A percentile compares a stretch with the other conserved stretches of the same genome.
phyloP scores from a whole-genome alignment of 37 sponge, comb jelly and placozoan species.

The Tethya wilhelma region DNA sequence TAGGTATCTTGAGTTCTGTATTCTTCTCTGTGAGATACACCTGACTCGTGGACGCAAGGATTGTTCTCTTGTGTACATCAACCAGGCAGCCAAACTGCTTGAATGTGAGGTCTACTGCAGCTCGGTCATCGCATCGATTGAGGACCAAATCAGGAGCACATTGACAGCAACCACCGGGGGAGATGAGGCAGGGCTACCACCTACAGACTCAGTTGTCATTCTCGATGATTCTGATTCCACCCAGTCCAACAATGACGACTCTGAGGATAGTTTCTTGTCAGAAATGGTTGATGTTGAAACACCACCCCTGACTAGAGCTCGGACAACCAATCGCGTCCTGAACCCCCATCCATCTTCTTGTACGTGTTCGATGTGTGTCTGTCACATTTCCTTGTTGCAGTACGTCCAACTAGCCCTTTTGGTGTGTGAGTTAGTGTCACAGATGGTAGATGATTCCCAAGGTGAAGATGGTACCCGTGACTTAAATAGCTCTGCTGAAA shows the following conservation, averaged over 20 bases:
- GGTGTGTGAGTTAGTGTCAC: no score
- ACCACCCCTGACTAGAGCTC: not conserved
- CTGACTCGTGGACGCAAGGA: not conserved
- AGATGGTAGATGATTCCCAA: no score
- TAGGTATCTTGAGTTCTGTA: slow-evolving; percentile 34
- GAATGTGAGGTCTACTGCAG: not conserved
- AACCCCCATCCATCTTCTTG: not conserved
- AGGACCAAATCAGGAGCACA: no score
- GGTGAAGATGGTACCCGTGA: no score
- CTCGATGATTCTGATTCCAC: no score
- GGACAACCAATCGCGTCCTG: not conserved
- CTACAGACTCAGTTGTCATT: no score
- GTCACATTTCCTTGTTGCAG: not conserved
- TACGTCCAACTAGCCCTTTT: not conserved
- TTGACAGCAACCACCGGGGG: no score
- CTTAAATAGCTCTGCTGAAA: no score
- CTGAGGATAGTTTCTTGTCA: not conserved
- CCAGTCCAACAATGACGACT: not conserved
- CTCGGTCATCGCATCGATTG: not conserved
- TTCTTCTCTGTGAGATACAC: slow-evolving; percentile 29
- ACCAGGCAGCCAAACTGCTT: slow-evolving; percentile 7
- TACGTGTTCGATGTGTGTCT: not conserved
- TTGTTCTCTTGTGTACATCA: not conserved
- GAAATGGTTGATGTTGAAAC: not conserved
- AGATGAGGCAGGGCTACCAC: not conserved